Conservation (phyloP, 2,113 vertebrate species). For the Numenius arquata region DNA sequence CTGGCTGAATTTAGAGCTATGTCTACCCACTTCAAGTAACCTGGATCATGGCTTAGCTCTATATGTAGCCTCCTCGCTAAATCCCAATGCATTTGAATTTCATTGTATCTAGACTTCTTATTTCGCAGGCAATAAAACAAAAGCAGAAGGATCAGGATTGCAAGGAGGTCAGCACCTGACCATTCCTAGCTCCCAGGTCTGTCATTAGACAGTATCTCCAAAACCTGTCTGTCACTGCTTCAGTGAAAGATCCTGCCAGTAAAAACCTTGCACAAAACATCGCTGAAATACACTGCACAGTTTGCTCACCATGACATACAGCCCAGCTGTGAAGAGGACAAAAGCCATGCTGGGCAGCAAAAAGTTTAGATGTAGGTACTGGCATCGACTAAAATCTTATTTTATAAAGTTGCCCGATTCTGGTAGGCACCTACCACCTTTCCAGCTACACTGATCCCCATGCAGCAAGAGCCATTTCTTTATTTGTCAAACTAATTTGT, state of each 20-base stretch:
- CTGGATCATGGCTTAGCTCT: neutral
- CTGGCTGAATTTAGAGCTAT: neutral
- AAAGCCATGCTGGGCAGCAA: neutral
- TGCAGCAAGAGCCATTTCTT: neutral
- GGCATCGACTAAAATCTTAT: neutral
- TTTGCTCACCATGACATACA: neutral
- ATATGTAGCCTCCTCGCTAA: neutral
- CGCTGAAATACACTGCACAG: rapidly evolving
- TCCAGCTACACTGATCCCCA: neutral
- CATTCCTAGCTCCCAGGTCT: neutral
- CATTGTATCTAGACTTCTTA: neutral
- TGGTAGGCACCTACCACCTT: neutral
- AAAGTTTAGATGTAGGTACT: neutral
- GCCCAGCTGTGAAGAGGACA: neutral
- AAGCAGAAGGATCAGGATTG: neutral
- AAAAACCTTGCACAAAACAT: neutral
- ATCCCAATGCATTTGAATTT: neutral
- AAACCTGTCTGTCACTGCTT: neutral
- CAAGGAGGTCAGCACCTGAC: neutral
- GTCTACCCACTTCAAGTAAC: neutral
- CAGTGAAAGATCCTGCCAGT: neutral
- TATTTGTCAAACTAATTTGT: slow-evolving; percentile 8
- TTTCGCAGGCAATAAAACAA: neutral
- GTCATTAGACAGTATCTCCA: neutral
- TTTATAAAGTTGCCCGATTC: neutral